Evolutionary conservation across 2,797 vertebrate species (phyloP), one percentile per base, ranked within the genome.

Genomic region (Phoxinus dragarum): DNA sequence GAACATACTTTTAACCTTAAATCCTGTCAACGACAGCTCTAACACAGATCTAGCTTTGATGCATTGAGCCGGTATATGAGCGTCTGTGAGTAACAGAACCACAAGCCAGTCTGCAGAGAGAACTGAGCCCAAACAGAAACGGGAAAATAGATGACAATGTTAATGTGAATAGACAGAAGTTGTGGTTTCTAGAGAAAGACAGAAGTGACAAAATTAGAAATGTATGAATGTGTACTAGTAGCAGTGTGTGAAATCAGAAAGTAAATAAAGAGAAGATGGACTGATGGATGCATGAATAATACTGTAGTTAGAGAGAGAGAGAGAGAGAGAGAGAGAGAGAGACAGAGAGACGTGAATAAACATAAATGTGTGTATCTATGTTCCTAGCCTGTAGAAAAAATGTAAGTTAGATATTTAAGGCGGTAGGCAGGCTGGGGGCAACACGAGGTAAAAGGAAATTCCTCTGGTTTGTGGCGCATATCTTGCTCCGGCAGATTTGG

Each of bases 361-460:
- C 27, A 27, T 85, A 84, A 80, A 89, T 72, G 38, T 73, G 82
- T 84, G 84, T 85, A 54, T 84, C 44, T 79, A 19, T 67, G 31
- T 85, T 34, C 38, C 21, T 38, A 56, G 82, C 80, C 72, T 88
- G 71, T 52, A 7, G 27, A 27, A 27, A 27, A 27, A 27, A 27
- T 27, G 27, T 68, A 84, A 9, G n/a, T 8, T 2, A 78, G 54
- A 47, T 75, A 74, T 74, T 61, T 66, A 74, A 80, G 36, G 85
- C 84, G 85, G 87, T 89, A 90, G 92, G 91, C 91, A 91, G 90
- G 84, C 83, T 91, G 92, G 91, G 93, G 92, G 91, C 89, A 93
- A 91, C 80, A 92, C 89, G 91, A 93, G 92, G 91, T 89, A 92
- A 93, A 87, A 93, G 93, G 92, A 94, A 96, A 95, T 95, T 90